Conservation (phyloP, 1,140 invertebrate genomes). For the Saccostrea glomerata region DNA sequence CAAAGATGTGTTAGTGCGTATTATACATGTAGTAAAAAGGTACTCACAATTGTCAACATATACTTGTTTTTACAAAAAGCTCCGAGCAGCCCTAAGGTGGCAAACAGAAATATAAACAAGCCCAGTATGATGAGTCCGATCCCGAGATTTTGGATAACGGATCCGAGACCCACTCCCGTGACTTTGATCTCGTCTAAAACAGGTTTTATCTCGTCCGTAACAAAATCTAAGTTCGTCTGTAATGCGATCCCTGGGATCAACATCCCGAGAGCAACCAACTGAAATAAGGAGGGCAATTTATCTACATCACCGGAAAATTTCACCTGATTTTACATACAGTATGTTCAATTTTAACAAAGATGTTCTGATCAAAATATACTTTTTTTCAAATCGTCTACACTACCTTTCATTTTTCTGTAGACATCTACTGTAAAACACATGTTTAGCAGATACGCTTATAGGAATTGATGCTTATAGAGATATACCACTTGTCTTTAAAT, state of each 20-base stretch:
- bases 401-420: no score
- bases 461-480: no score
- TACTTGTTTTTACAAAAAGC: slow-evolving; percentile 60
- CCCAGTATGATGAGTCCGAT: slow-evolving; percentile 59
- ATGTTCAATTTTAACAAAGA: no score
- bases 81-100: slow-evolving; percentile 57
- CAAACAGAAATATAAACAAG: slow-evolving; percentile 50
- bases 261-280: slow-evolving; percentile 59
- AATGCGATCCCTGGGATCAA: slow-evolving; percentile 58
- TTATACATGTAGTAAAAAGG: no score
- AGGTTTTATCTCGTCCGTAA: slow-evolving; percentile 54
- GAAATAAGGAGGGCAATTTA: slow-evolving; percentile 7
- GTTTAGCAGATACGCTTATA: no score
- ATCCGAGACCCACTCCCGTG: slow-evolving; percentile 45
- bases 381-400: no score
- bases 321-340: no score
- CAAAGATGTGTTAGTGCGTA: no score
- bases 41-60: slow-evolving; percentile 51
- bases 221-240: slow-evolving; percentile 48
- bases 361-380: no score
- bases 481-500: no score
- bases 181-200: slow-evolving; percentile 53
- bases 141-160: slow-evolving; percentile 51
- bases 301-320: no score
- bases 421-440: no score